Conservation (phyloP, 2,888 invertebrate genomes). For the Doris montereyensis region DNA sequence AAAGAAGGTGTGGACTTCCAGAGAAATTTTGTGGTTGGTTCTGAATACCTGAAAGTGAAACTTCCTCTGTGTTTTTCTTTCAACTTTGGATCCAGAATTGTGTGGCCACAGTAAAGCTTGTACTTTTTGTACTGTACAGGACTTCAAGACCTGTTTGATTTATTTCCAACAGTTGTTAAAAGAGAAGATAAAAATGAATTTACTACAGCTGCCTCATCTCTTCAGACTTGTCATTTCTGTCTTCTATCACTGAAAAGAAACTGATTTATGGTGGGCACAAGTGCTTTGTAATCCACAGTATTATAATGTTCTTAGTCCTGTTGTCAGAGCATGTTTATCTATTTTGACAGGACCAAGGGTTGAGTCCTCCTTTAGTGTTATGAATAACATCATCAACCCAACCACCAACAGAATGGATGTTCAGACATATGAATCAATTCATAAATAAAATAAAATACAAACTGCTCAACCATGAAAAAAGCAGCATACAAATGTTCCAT, state of each 20-base stretch:
- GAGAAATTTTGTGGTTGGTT: not conserved
- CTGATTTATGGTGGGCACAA: too few relatives aligned
- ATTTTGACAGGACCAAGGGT: too few relatives aligned
- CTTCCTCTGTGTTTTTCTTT: not conserved
- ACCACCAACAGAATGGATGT: too few relatives aligned
- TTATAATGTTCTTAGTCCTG: not conserved
- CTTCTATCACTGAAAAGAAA: not conserved
- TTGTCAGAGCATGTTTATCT: too few relatives aligned
- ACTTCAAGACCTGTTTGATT: too few relatives aligned
- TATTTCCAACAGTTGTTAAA: too few relatives aligned
- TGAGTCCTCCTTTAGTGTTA: not conserved
- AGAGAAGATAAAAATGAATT: not conserved
- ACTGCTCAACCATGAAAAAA: too few relatives aligned
- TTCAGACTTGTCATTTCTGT: not conserved
- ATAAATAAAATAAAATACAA: too few relatives aligned
- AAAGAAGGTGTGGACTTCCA: not conserved
- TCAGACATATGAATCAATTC: too few relatives aligned
- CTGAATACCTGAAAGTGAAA: not conserved
- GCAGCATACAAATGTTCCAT: too few relatives aligned
- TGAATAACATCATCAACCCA: conserved; percentile 4
- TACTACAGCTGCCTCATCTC: not conserved
- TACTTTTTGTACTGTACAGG: not conserved
- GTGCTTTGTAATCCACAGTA: too few relatives aligned
- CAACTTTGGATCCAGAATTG: not conserved
- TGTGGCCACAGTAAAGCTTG: conserved; percentile 6